Evolutionary conservation across 2,888 invertebrate genomes (phyloP).

Genomic region (Zygothrica quintamaculata): DNA sequence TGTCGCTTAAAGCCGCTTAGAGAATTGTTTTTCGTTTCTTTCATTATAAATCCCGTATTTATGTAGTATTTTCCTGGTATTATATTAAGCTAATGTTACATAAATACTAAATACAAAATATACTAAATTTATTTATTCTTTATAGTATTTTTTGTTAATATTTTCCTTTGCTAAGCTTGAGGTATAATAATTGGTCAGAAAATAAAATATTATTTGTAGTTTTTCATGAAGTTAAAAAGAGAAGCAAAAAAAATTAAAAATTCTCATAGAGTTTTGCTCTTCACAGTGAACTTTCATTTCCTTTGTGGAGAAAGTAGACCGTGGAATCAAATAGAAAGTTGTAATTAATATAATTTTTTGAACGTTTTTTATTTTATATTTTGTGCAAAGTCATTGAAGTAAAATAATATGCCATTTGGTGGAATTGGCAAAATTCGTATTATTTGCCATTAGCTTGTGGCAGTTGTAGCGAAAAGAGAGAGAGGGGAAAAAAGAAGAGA

Average conservation of each 20-base stretch:
- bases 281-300: slow-evolving; percentile 23
- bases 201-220: slow-evolving; percentile 2
- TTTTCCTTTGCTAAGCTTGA: too few relatives aligned
- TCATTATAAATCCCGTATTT: slow-evolving; percentile 25
- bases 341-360: slow-evolving; percentile 53
- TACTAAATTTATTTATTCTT: too few relatives aligned
- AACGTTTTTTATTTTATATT: too few relatives aligned
- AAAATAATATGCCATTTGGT: slow-evolving; percentile 39
- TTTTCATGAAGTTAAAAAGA: neutral
- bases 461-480: neutral
- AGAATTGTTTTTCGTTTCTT: slow-evolving; percentile 21
- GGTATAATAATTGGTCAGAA: neutral
- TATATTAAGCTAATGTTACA: too few relatives aligned
- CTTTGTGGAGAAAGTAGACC: too few relatives aligned
- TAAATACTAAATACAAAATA: too few relatives aligned
- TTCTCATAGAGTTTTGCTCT: slow-evolving; percentile 2
- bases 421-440: slow-evolving; percentile 25
- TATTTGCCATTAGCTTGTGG: slow-evolving; percentile 6
- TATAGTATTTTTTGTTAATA: too few relatives aligned
- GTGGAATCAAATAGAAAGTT: too few relatives aligned
- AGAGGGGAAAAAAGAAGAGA: slow-evolving; percentile 20
- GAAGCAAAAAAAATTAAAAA: slow-evolving; percentile 2
- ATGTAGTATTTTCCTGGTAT: slow-evolving; percentile 26
- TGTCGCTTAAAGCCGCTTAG: slow-evolving; percentile 50
- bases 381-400: slow-evolving; percentile 50